Conservation (phyloP, 2,888 invertebrate genomes). For the Euplagia quadripunctaria region DNA sequence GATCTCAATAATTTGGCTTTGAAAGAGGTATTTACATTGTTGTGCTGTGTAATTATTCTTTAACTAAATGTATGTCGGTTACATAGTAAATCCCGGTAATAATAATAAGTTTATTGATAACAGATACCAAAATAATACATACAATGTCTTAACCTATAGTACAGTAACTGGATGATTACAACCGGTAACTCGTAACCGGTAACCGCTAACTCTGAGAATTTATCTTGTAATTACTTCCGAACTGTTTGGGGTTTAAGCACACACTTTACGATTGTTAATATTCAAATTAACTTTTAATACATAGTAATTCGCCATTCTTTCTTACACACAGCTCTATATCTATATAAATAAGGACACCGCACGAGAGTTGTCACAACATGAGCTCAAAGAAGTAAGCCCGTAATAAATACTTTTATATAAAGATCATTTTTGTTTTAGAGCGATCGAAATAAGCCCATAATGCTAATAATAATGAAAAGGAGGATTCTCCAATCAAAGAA, state of each 20-base stretch:
- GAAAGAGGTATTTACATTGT: not conserved
- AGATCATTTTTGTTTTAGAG: too few species aligned
- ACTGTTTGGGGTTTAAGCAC: not conserved
- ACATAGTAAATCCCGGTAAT: not conserved
- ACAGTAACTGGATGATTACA: too few species aligned
- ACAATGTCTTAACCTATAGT: too few species aligned
- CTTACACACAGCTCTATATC: not conserved
- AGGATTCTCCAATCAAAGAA: too few species aligned
- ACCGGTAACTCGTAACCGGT: not conserved
- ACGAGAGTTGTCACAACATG: too few species aligned
- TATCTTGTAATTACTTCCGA: not conserved
- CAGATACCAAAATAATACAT: too few species aligned
- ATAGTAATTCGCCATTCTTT: not conserved
- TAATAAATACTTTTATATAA: too few species aligned
- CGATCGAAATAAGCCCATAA: too few species aligned
- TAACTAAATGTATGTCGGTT: not conserved
- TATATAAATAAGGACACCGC: too few species aligned
- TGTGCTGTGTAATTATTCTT: not conserved
- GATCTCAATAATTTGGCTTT: not conserved
- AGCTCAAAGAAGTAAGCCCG: too few species aligned
- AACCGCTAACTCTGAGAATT: not conserved
- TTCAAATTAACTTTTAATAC: not conserved
- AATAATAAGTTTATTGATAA: too few species aligned
- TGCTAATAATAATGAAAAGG: too few species aligned
- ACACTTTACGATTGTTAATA: not conserved